Conservation (phyloP, 1,140 invertebrate species). For the Polypedilum pembai region DNA sequence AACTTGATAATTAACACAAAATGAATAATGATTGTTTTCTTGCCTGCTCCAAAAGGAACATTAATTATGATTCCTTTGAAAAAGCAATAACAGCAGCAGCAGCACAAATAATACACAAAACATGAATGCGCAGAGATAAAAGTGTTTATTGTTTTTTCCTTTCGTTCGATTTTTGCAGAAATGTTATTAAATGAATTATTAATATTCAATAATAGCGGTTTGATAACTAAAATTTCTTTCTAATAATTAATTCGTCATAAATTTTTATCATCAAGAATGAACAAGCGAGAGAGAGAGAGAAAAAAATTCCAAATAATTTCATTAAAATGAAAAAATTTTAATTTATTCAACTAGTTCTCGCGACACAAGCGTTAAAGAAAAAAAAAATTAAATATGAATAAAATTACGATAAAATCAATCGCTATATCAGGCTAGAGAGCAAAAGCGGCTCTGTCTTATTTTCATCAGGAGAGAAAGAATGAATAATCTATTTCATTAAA, state of each 20-base stretch:
- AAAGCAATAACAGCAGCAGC: not conserved
- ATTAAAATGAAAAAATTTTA: slow-evolving; percentile 7
- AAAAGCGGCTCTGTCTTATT: not conserved
- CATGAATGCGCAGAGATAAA: not conserved
- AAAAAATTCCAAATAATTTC: slow-evolving; percentile 8
- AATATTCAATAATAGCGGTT: slow-evolving; percentile 4
- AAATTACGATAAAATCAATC: not conserved
- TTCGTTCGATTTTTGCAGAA: not conserved
- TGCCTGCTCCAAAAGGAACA: slow-evolving; percentile 7
- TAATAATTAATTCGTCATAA: slow-evolving; percentile 7
- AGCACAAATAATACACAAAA: not conserved
- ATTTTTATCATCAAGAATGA: not conserved
- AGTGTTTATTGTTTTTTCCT: not conserved
- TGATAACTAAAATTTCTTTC: not conserved
- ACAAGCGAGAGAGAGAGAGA: not conserved
- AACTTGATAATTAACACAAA: slow-evolving; percentile 8
- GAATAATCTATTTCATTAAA: slow-evolving; percentile 1
- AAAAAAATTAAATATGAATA: slow-evolving; percentile 1
- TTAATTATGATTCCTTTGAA: not conserved
- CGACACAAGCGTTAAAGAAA: not conserved
- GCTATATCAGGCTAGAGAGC: not conserved
- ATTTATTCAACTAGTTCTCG: slow-evolving; percentile 1
- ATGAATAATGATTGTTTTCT: slow-evolving; percentile 19
- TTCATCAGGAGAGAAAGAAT: not conserved
- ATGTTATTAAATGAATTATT: not conserved